Evolutionary conservation across 2,113 vertebrate species (phyloP), one percentile per base, ranked within the genome.

Genomic region (Podarcis muralis): DNA sequence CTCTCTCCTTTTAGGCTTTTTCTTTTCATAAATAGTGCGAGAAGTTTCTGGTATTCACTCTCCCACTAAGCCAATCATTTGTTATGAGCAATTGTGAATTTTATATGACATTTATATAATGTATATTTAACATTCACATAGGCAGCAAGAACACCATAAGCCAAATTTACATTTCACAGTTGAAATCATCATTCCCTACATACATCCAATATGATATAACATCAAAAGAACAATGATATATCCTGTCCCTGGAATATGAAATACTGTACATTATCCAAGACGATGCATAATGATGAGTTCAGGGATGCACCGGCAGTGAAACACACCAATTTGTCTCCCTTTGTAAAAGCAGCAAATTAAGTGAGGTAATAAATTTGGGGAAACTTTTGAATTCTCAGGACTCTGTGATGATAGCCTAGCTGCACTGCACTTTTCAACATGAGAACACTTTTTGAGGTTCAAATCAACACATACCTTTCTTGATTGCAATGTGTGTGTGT

Each of bases 151-250:
- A 65, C 12, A 72, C 81, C 76, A 69, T 88, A 93, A 91, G 6
- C 72, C 81, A 92, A 91, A 86, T 92, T 93, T 94, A 88, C 81
- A 72, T 80, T 93, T 91, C 74, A 78, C 43, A 88, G 76, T 25
- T 92, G 84, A 95, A 90, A 93, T 88, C 80, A 69, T 53, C 78
- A 86, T 92, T 92, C 53, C 32, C 15, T 94, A 88, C 80, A 74
- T 90, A 88, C 7, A 92, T 23, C 5, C 77, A 85, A 37, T 88
- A 81, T 89, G 82, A 94, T 89, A 94, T 93, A 95, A 94, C 81
- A 94, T 92, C 85, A 94, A 92, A 94, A 90, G 89, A 93, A 87
- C 88, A 92, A 91, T 89, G 72, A 91, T 90, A 59, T 86, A 90
- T 40, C 89, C 13, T 62, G 81, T 94, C 85, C 66, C 84, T 71